Conservation (phyloP, 2,113 vertebrate species). For the Odontesthes bonariensis region DNA sequence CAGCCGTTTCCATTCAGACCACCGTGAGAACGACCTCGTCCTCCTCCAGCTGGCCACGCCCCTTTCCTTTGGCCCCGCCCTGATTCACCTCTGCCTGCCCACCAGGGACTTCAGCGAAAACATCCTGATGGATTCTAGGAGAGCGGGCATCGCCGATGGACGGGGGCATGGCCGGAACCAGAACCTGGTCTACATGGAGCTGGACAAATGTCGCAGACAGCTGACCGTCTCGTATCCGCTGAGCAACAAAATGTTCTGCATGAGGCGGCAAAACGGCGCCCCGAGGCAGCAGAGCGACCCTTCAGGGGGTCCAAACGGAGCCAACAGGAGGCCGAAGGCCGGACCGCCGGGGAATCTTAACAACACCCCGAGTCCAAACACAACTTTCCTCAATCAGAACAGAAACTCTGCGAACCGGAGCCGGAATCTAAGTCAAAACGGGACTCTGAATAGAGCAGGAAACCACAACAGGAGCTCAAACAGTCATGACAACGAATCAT, state of each 20-base stretch:
- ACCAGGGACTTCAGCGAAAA: slow-evolving; percentile 90
- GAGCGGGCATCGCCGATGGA: slow-evolving; percentile 67
- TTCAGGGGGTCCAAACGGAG: neutral
- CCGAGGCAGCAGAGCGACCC: neutral
- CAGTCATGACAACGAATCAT: fast-evolving
- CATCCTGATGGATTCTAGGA: slow-evolving; percentile 81
- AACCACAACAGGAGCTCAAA: neutral
- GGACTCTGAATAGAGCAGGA: neutral
- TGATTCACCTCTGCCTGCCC: slow-evolving; percentile 86
- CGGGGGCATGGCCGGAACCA: neutral
- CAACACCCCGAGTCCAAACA: neutral
- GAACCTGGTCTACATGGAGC: slow-evolving; percentile 70
- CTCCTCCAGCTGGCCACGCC: slow-evolving; percentile 81
- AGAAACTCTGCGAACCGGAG: neutral
- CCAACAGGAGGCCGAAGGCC: neutral
- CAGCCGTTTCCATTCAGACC: slow-evolving; percentile 58
- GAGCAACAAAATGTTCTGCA: slow-evolving; percentile 91
- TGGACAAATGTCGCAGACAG: slow-evolving; percentile 79
- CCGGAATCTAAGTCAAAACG: slow-evolving; percentile 9
- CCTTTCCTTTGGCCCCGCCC: slow-evolving; percentile 62
- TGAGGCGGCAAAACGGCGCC: slow-evolving; percentile 32
- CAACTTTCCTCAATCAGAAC: neutral
- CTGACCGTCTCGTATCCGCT: slow-evolving; percentile 81
- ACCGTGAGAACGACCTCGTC: slow-evolving; percentile 83
- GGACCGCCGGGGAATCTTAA: neutral